Evolutionary conservation across 2,797 vertebrate genomes (phyloP).

Genomic region (Helicolenus hilgendorfi): DNA sequence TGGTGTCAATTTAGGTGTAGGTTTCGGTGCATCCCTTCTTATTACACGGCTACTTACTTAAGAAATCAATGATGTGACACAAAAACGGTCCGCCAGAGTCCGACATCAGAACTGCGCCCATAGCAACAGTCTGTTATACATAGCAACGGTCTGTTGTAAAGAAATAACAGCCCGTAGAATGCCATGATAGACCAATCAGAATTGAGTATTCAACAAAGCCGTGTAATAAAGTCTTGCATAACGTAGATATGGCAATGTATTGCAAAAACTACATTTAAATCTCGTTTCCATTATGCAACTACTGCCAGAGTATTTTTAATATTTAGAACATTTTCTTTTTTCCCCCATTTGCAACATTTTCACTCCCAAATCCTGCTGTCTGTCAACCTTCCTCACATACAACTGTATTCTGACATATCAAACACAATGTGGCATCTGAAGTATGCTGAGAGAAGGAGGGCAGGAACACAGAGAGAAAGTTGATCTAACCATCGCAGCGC

Average conservation of each 20-base stretch:
- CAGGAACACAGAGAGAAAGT: conserved; percentile 1
- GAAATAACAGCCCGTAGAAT: too few species aligned
- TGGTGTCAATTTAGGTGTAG: background rate
- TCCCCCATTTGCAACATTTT: background rate
- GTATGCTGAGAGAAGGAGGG: background rate
- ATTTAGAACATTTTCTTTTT: background rate
- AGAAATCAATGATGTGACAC: too few species aligned
- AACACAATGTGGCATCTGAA: conserved; percentile 4
- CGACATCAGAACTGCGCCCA: too few species aligned
- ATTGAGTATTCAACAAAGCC: too few species aligned
- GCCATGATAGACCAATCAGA: too few species aligned
- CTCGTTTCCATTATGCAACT: background rate
- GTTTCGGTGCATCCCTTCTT: too few species aligned
- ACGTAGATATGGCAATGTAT: background rate
- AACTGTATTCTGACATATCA: conserved; percentile 35
- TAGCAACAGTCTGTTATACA: too few species aligned
- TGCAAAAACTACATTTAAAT: background rate
- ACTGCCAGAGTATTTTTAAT: background rate
- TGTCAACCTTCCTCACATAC: background rate
- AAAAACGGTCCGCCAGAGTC: too few species aligned
- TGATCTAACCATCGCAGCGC: background rate
- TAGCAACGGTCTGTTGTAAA: too few species aligned
- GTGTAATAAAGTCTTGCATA: background rate
- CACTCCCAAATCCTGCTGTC: background rate
- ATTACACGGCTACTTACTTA: too few species aligned